Evolutionary conservation across 23 tunicate genomes (phyloP).

Genomic region (Ciona savignyi): DNA sequence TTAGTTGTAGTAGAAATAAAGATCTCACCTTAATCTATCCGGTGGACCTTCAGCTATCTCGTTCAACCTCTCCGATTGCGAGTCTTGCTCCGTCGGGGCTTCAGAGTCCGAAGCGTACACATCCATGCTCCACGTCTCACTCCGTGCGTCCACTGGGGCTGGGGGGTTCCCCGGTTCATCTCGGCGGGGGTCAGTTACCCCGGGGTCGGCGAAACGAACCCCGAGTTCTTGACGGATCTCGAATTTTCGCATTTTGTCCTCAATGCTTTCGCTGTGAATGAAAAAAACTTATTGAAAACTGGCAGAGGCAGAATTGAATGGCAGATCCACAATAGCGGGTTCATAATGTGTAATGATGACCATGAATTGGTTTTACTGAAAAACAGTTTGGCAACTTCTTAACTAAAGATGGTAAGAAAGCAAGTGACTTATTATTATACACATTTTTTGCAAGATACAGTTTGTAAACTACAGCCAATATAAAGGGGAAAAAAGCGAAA

Average conservation of each 20-base stretch:
- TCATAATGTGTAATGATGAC: too few relatives aligned
- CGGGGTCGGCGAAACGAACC: constrained; percentile 81
- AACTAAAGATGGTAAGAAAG: too few relatives aligned
- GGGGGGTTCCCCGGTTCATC: constrained; percentile 15
- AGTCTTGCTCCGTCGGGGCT: constrained; percentile 64
- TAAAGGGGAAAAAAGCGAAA: too few relatives aligned
- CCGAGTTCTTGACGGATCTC: constrained; percentile 86
- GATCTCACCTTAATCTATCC: constrained; percentile 38
- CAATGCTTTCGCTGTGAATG: constrained; percentile 60
- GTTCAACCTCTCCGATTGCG: constrained; percentile 50
- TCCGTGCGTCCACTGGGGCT: constrained; percentile 43
- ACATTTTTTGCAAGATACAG: neutral
- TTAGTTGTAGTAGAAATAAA: too few relatives aligned
- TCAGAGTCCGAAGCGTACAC: constrained; percentile 93
- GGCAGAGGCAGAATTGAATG: too few relatives aligned
- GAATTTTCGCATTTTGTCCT: constrained; percentile 98
- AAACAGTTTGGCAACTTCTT: too few relatives aligned
- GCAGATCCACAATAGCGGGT: too few relatives aligned
- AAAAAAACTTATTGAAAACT: neutral
- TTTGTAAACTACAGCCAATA: neutral
- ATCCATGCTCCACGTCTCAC: constrained; percentile 99
- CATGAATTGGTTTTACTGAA: too few relatives aligned
- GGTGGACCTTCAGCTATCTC: constrained; percentile 86
- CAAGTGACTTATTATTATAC: too few relatives aligned
- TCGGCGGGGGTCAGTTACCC: constrained; percentile 35